Base-by-base conservation (phyloP, 2,113 vertebrate genomes). In the Vulpes vulpes region DNA sequence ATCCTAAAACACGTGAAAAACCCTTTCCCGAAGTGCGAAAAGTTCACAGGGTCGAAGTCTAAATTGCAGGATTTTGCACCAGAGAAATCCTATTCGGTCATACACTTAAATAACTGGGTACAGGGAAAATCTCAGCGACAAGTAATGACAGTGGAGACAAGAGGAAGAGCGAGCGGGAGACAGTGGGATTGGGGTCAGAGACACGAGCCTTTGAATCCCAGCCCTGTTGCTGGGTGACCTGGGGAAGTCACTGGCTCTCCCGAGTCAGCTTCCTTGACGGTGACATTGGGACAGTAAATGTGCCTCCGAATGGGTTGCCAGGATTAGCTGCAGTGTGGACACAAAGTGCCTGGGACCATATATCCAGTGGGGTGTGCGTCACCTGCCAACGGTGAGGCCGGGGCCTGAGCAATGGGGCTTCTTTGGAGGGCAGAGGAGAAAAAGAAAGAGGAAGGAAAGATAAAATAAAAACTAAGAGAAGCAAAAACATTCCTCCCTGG, bases 341-440 rank as follows among this genome's bases (percentile, higher is more conserved):
- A 8, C 6, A 49, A 59, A 67, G 30, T 64, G 9, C 8, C 16
- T 32, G 20, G 30, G 3, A 23, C 2, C 1, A 20, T 15, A 8
- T n/a, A 8, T 69, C 17, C 25, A 2, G 11, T 22, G 57, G 53
- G 0, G 11, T 14, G 1, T 5, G 60, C 6, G 9, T 59, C 7
- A 6, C 3, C 32, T 4, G 59, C 1, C 22, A 8, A 3, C 0
- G 43, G 27, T 20, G 17, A 57, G 22, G 10, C 55, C 32, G 32
- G 1, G 0, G 20, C 11, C 73, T 3, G 27, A 35, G 30, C 30
- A 79, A 82, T 0, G 2, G 0, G 14, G 32, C 11, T 78, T 53
- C 7, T 32, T 88, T 69, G 25, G 73, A 87, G 74, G 35, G 20
- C 2, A 1, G 43, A 65, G 22, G 78, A 19, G n/a, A 30, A 22